These are phyloP conservation scores for Camponotus pennsylvanicus DNA, from an alignment of 1,140 invertebrate genomes.

Conservation along the genomic window DNA sequence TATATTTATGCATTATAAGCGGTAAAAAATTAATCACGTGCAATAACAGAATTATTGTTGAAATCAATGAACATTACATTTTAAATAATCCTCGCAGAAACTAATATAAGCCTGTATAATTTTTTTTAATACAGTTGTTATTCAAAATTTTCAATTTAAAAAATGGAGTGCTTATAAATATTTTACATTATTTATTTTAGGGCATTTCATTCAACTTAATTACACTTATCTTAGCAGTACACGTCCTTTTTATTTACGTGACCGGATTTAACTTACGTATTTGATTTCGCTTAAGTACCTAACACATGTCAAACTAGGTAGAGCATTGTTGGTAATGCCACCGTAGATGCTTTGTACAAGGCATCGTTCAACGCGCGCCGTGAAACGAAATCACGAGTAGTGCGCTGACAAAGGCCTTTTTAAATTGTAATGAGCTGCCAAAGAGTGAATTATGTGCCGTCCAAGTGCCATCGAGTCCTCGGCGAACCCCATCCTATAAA, in stretches of 20 bases:
- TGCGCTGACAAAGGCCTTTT: constrained; percentile 82
- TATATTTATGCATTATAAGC: background rate
- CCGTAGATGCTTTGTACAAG: constrained; percentile 36
- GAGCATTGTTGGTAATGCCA: constrained; percentile 4
- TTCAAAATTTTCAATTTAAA: background rate
- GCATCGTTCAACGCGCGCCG: constrained; percentile 25
- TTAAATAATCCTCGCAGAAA: background rate
- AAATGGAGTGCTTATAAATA: background rate
- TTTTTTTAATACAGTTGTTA: background rate
- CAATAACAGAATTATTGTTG: constrained; percentile 30
- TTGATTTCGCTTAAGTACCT: background rate
- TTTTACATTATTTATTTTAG: background rate
- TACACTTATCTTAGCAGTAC: background rate
- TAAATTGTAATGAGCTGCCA: constrained; percentile 87
- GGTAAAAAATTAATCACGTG: constrained; percentile 3
- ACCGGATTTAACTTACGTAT: background rate
- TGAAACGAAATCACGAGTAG: constrained; percentile 74
- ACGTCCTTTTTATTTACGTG: too few relatives aligned
- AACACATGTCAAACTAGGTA: background rate
- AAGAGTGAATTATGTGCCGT: constrained; percentile 86
- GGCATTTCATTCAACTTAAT: background rate
- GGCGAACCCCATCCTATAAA: constrained; percentile 72
- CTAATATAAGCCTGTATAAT: background rate
- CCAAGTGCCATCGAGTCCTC: constrained; percentile 82
- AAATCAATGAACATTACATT: constrained; percentile 1